Conservation (phyloP, 2,888 invertebrate species). For the Orchesella flavescens region DNA sequence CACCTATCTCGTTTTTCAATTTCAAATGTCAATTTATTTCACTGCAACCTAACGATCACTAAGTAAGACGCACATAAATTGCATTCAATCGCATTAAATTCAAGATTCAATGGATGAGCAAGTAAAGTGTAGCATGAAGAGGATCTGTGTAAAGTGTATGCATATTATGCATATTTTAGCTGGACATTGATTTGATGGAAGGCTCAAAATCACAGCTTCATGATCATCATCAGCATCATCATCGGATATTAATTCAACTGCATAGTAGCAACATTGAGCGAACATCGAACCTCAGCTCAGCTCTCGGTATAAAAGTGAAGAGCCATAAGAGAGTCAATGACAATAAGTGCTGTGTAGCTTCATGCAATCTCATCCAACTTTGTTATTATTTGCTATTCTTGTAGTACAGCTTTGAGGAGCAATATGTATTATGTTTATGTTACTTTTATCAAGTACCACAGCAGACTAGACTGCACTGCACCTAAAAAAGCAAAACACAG, state of each 20-base stretch:
- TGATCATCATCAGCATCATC: neutral
- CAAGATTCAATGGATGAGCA: too few relatives aligned
- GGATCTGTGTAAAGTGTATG: neutral
- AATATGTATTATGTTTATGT: slow-evolving; percentile 36
- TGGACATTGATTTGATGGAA: slow-evolving; percentile 22
- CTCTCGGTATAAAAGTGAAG: neutral
- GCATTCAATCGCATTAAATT: too few relatives aligned
- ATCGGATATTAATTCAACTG: neutral
- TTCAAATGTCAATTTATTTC: neutral
- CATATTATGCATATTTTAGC: neutral
- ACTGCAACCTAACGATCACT: too few relatives aligned
- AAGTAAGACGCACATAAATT: too few relatives aligned
- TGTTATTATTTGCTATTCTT: neutral
- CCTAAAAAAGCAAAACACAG: too few relatives aligned
- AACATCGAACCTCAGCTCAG: neutral
- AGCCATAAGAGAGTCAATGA: neutral
- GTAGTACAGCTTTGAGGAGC: neutral
- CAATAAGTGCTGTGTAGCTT: neutral
- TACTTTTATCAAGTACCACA: slow-evolving; percentile 39
- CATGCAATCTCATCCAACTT: neutral
- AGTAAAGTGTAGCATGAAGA: neutral
- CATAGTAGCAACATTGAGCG: neutral
- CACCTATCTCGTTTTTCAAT: slow-evolving; percentile 21
- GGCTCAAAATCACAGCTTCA: neutral
- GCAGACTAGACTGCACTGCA: slow-evolving; percentile 12